Base-by-base conservation (phyloP, 2,797 vertebrate species). In the Hephaestus fuliginosus region DNA sequence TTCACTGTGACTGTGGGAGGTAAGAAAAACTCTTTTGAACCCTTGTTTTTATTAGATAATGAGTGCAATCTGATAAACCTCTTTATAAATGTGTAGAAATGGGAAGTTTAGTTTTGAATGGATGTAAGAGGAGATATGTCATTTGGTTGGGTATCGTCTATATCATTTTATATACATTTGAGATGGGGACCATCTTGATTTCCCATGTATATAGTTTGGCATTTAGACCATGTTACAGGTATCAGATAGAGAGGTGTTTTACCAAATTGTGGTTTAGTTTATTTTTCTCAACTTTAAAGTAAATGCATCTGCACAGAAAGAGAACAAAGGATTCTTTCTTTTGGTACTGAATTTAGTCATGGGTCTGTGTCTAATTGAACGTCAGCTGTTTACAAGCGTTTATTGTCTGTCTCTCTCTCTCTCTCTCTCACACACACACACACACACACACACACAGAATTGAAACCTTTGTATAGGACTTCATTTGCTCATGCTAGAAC, bases 1-100 rank as follows among this genome's bases (percentile, higher is more conserved):
- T 84, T 83, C 18, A 63, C 71, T 69, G 79, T 28, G 60, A 86
- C 70, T n/a, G 52, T 68, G 83, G 62, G 60, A 93, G 93, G 94
- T 95, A 94, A 91, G 93, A 79, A 70, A 61, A 86, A 57, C 36
- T 70, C 30, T 7, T 11, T 12, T 65, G 4, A 51, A 1, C 1
- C 76, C 7, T 61, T 30, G n/a, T 60, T 62, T 44, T 56, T 11
- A 18, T 1, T 33, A 43, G 0, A 11, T 51, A 13, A 20, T 0
- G 3, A 56, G 18, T 20, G 0, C 48, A 68, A 58, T 56, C 3
- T 53, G 52, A 20, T 73, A 1, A 74, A 33, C 6, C 5, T 39
- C 14, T 4, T 1, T n/a, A 25, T 4, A 49, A n/a, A 17, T 55
- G n/a, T 48, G 13, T 41, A 8, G 14, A 72, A 33, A 48, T 5